Base-by-base conservation (phyloP, 2,797 vertebrate genomes). In the Acipenser ruthenus region DNA sequence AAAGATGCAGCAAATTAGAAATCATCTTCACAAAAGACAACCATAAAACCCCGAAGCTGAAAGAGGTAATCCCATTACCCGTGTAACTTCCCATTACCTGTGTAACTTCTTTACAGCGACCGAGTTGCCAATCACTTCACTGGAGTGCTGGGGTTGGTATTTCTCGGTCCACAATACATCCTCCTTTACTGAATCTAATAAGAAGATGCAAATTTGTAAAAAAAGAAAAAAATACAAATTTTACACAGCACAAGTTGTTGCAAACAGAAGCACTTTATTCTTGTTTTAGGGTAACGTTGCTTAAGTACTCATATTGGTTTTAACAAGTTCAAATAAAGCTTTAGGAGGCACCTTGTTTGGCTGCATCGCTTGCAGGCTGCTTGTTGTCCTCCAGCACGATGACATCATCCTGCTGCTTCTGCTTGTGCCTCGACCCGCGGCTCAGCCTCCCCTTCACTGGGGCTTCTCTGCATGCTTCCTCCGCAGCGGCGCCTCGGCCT, bases 101-200 rank as follows among this genome's bases (percentile, higher is more conserved):
- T 92, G 84, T 50, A 99, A 81, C 71, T 81, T 92, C 80, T 83
- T 86, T 67, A 99, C 85, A 72, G 91, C 90, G 55, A 82, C 75
- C 1, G 80, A 82, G 78, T 99, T 99, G 69, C 93, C 96, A 49
- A 98, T 77, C 68, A 99, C 82, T 77, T 98, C 94, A 68, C 71
- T 87, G 67, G 94, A 93, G 77, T 90, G 86, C 71, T 97, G 94
- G 3, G 97, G 96, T 69, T 97, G 95, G 53, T 98, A 98, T 74
- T 99, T 99, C 73, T 99, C 97, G 1, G 97, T 99, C 97, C 97
- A 99, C 55, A 98, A 83, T 68, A 89, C 67, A 0, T 99, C 97
- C 80, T 98, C 96, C 71, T 69, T 90, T 74, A 79, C 78, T 68
- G 71, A 70, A 75, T 87, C 95, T 97, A 81, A 1, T 5, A 37